These are phyloP conservation scores for Pseudonaja textilis DNA, from an alignment of 2,113 vertebrate species.

Conservation along the genomic window DNA sequence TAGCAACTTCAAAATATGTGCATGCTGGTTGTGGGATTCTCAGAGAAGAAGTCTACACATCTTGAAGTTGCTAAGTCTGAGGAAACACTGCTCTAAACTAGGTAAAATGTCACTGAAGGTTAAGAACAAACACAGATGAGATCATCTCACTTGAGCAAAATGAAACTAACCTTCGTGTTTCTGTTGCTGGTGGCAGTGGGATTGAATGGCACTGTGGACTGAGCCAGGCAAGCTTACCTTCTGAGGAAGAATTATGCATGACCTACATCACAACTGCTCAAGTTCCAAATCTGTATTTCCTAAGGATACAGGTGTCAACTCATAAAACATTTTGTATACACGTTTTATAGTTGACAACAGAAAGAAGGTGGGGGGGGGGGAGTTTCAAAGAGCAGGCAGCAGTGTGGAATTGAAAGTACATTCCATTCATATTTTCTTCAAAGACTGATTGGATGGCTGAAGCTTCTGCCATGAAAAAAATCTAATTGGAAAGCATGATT, in stretches of 20 bases:
- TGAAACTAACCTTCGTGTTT: background rate
- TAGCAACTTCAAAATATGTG: background rate
- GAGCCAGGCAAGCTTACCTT: background rate
- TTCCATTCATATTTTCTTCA: too few relatives aligned
- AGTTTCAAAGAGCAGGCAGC: too few relatives aligned
- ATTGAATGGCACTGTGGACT: background rate
- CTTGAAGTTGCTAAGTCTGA: background rate
- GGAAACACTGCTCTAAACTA: background rate
- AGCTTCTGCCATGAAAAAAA: too few relatives aligned
- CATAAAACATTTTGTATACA: too few relatives aligned
- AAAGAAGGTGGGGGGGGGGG: too few relatives aligned
- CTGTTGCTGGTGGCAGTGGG: background rate
- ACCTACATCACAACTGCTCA: background rate
- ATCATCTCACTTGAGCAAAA: background rate
- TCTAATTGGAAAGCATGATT: too few relatives aligned
- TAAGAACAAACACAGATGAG: background rate
- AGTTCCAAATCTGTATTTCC: slow-evolving; percentile 80
- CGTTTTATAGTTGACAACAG: too few relatives aligned
- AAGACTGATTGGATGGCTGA: too few relatives aligned
- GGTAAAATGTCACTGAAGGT: background rate
- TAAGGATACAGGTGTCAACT: slow-evolving; percentile 89
- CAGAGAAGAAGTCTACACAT: background rate
- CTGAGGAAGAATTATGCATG: background rate
- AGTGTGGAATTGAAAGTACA: too few relatives aligned
- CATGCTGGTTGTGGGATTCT: background rate